Percentiles rank a stretch among this genome's conserved stretches.
Evolutionary conservation across 2,113 vertebrate species (phyloP).

Genomic region (Hippocampus mohnikei): DNA sequence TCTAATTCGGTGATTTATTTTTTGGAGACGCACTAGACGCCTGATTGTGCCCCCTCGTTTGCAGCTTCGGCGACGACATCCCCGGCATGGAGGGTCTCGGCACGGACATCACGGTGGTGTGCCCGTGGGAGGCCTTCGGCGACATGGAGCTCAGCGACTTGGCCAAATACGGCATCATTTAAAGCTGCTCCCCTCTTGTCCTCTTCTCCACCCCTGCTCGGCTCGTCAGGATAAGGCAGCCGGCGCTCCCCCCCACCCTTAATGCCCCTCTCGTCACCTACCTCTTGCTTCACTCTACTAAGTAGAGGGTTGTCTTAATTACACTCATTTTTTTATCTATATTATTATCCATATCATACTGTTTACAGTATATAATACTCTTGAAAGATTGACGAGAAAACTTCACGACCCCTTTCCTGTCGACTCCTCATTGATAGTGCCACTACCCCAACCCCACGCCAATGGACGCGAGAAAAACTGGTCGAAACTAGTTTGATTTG

Average conservation of each 20-base stretch:
- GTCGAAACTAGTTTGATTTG: conserved; percentile 47
- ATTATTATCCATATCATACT: conserved; percentile 62
- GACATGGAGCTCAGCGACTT: conserved; percentile 96
- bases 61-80: conserved; percentile 93
- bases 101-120: conserved; percentile 94
- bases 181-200: conserved; percentile 50
- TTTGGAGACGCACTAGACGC: no score
- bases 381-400: conserved; percentile 56
- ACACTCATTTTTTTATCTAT: conserved; percentile 26
- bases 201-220: conserved; percentile 18
- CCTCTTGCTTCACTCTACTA: conserved; percentile 45
- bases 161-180: conserved; percentile 96
- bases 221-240: conserved; percentile 50
- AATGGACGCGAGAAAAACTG: conserved; percentile 55
- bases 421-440: neutral
- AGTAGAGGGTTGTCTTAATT: conserved; percentile 37
- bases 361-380: conserved; percentile 54
- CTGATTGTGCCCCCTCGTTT: neutral
- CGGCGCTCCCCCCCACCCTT: conserved; percentile 22
- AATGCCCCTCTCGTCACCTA: conserved; percentile 50
- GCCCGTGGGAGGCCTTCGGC: conserved; percentile 97
- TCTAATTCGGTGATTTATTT: no score
- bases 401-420: conserved; percentile 15
- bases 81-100: conserved; percentile 97
- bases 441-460: conserved; percentile 14